A percentile compares a stretch with the other conserved stretches of the same genome.
These are phyloP conservation scores for Pyrocoelia pectoralis DNA, from an alignment of 2,888 invertebrate species.

Conservation along the genomic window DNA sequence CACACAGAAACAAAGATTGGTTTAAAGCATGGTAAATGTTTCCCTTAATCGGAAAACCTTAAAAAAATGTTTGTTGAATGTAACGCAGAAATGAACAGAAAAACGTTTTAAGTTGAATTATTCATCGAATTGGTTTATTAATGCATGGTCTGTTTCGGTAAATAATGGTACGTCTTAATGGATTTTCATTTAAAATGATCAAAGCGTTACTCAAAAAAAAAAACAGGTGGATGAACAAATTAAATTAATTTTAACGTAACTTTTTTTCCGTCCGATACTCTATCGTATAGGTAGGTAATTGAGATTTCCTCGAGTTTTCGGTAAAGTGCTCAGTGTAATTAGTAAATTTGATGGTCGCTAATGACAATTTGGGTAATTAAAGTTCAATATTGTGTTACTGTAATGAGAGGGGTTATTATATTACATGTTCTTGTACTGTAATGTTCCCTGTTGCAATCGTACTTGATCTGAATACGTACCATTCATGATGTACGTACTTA, in stretches of 20 bases:
- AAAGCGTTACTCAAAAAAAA: background rate
- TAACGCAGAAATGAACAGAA: background rate
- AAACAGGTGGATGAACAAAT: no score
- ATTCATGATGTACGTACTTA: no score
- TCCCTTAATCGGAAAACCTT: background rate
- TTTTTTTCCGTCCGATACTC: no score
- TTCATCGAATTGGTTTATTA: slow-evolving; percentile 27
- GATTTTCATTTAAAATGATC: background rate
- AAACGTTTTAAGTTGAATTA: slow-evolving; percentile 20
- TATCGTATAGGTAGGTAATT: background rate
- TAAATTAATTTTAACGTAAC: background rate
- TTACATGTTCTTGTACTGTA: background rate
- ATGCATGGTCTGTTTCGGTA: slow-evolving; percentile 16
- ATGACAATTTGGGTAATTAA: slow-evolving; percentile 29
- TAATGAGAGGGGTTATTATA: slow-evolving; percentile 14
- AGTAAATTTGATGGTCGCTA: slow-evolving; percentile 22
- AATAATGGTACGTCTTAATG: background rate
- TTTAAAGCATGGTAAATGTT: background rate
- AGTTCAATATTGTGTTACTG: slow-evolving; percentile 25
- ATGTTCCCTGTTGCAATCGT: background rate
- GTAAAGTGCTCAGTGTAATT: background rate
- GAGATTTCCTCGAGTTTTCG: background rate
- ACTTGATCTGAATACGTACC: background rate
- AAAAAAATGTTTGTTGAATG: background rate
- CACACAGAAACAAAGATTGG: background rate